A percentile compares a stretch with the other conserved stretches of the same genome.
Evolutionary conservation across 2,888 invertebrate genomes (phyloP).

Genomic region (Spodoptera exigua): DNA sequence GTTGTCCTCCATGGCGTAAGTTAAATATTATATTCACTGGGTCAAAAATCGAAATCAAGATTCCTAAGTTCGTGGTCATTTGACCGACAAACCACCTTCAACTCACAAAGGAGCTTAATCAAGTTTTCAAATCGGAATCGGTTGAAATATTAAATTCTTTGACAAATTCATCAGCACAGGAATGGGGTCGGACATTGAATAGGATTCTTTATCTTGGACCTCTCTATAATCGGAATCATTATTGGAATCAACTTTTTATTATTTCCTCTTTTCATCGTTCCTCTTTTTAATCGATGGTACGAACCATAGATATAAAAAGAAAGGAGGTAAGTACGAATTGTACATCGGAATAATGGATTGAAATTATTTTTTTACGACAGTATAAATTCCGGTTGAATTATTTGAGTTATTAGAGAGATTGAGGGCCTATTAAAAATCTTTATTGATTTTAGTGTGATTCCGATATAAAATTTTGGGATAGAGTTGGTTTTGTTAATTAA

Average conservation of each 20-base stretch:
- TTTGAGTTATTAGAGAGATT: slow-evolving; percentile 11
- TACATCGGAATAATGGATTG: slow-evolving; percentile 14
- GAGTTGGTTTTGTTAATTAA: too few species aligned
- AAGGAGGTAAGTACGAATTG: too few species aligned
- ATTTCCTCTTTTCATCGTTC: slow-evolving; percentile 38
- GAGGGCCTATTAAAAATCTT: too few species aligned
- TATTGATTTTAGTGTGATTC: too few species aligned
- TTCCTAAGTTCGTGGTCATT: too few species aligned
- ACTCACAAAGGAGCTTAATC: too few species aligned
- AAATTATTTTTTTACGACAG: slow-evolving; percentile 14
- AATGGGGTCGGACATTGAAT: slow-evolving; percentile 49
- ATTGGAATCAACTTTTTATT: slow-evolving; percentile 53
- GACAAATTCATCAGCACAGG: slow-evolving; percentile 49
- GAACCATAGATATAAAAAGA: too few species aligned
- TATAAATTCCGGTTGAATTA: slow-evolving; percentile 3
- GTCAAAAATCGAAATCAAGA: too few species aligned
- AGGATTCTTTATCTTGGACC: slow-evolving; percentile 45
- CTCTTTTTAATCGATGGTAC: slow-evolving; percentile 21
- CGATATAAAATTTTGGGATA: too few species aligned
- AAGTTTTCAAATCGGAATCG: slow-evolving; percentile 21
- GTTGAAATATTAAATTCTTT: slow-evolving; percentile 52
- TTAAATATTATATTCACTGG: too few species aligned
- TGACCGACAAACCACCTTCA: too few species aligned
- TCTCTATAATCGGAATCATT: slow-evolving; percentile 48
- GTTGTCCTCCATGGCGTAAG: too few species aligned